Percentiles rank a stretch among this genome's conserved stretches.
Evolutionary conservation across 2,888 invertebrate species (phyloP).

Genomic region (Eustalomyia histrio): DNA sequence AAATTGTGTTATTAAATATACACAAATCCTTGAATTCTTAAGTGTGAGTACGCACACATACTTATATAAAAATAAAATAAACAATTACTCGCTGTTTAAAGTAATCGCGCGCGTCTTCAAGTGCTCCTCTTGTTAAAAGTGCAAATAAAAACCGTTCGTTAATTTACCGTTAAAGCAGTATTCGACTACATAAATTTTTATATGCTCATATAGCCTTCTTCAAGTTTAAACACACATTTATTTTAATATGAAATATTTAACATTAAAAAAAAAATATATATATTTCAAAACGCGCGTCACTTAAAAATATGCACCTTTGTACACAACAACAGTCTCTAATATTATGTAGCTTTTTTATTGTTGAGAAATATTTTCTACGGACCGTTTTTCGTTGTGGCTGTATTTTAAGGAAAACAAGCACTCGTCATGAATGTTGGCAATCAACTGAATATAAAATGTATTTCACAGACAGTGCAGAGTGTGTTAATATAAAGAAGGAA

Average conservation of each 20-base stretch:
- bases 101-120: constrained; percentile 21
- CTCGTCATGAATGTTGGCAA: constrained; percentile 55
- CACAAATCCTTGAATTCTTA: background rate
- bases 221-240: too few relatives aligned
- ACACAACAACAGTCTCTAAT: background rate
- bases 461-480: constrained; percentile 37
- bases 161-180: background rate
- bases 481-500: constrained; percentile 15
- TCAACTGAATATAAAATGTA: constrained; percentile 50
- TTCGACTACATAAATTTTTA: background rate
- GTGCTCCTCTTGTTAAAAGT: background rate
- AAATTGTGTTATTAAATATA: too few relatives aligned
- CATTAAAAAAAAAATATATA: too few relatives aligned
- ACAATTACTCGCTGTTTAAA: background rate
- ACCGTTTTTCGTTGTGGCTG: constrained; percentile 3
- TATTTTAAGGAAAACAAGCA: constrained; percentile 20
- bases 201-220: too few relatives aligned
- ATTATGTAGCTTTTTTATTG: constrained; percentile 5
- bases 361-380: background rate
- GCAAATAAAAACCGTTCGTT: background rate
- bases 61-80: background rate
- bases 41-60: too few relatives aligned
- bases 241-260: too few relatives aligned
- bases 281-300: constrained; percentile 34
- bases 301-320: constrained; percentile 21